These are phyloP conservation scores for Scleropages formosus DNA, from an alignment of 2,797 vertebrate genomes.

Conservation along the genomic window DNA sequence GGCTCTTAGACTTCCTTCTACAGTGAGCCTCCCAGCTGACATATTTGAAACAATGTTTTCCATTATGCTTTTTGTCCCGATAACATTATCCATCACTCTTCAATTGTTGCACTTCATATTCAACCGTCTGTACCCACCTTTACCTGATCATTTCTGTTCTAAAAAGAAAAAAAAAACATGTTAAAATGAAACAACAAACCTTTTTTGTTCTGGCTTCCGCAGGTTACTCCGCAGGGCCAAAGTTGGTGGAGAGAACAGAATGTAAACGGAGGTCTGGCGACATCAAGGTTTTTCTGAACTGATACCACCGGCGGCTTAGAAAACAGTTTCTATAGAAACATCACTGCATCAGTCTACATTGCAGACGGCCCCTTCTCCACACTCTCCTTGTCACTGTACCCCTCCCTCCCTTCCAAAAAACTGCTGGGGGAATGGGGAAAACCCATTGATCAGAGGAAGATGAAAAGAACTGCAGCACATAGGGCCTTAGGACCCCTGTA, in stretches of 20 bases:
- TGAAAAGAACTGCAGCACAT: conserved; percentile 56
- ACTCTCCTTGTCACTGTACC: conserved; percentile 32
- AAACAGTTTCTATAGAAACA: conserved; percentile 88
- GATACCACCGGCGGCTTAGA: conserved; percentile 83
- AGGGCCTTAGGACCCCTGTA: too few relatives aligned
- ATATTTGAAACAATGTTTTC: too few relatives aligned
- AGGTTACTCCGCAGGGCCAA: conserved; percentile 85
- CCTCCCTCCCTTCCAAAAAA: conserved; percentile 28
- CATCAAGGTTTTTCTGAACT: conserved; percentile 67
- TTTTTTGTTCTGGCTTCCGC: conserved; percentile 46
- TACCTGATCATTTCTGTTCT: background rate
- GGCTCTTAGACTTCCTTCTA: too few relatives aligned
- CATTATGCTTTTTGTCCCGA: too few relatives aligned
- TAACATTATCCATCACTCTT: too few relatives aligned
- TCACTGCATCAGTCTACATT: conserved; percentile 87
- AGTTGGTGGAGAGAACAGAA: conserved; percentile 90
- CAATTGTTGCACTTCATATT: too few relatives aligned
- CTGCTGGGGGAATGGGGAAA: conserved; percentile 37
- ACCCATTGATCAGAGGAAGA: conserved; percentile 52
- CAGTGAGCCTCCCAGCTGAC: too few relatives aligned
- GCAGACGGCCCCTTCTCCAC: conserved; percentile 80
- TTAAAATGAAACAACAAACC: background rate
- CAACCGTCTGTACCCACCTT: conserved; percentile 42
- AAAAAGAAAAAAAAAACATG: too few relatives aligned
- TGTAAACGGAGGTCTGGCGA: conserved; percentile 68